Base-by-base conservation (phyloP, 35 echinoderm and acorn worm species). In the Nesometra sesokonis region DNA sequence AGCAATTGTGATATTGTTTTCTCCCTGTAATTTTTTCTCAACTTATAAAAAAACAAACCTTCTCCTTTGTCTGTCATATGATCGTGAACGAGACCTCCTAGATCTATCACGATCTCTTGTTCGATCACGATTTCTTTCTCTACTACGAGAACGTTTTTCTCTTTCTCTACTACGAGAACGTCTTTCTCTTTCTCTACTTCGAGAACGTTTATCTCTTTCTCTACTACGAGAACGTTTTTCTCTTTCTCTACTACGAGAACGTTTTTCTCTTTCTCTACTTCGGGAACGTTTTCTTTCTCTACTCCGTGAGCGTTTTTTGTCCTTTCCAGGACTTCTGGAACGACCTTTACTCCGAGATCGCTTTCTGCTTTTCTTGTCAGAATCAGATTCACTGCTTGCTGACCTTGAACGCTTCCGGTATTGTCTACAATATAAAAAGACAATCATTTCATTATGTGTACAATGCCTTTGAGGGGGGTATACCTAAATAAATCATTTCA, bases 371-470 rank as follows among this genome's bases (percentile, higher is more conserved):
- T 37, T 37, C 30, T 83, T 83, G 35, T 37, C 35, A 13, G 3
- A 11, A 35, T 83, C 34, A 34, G 78, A 34, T 17, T 80, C 34
- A 34, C 78, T 35, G 11, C 34, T 35, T 13, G 11, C 31, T 35
- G 81, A 83, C 35, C 81, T 3, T 5, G 81, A 83, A 7, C 81
- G 32, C n/a, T 83, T 83, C 0, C 81, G 81, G 36, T 83, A 83
- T 17, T 83, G 81, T 38, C 81, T 83, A 30, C 3, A 37, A 37
- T 37, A 36, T 80, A 32, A 78, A 78, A 9, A 78, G 23, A 78
- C 27, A 78, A 29, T 8, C 27, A 78, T n/a, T n/a, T n/a, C n/a
- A n/a, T n/a, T n/a, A n/a, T n/a, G n/a, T n/a, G n/a, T n/a, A n/a
- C 13, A 67, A 67, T n/a, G n/a, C 13, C n/a, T 13, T 67, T 13